These are phyloP conservation scores for Echinometra lucunter DNA, from an alignment of 53 echinoderm and acorn worm genomes.

Conservation along the genomic window DNA sequence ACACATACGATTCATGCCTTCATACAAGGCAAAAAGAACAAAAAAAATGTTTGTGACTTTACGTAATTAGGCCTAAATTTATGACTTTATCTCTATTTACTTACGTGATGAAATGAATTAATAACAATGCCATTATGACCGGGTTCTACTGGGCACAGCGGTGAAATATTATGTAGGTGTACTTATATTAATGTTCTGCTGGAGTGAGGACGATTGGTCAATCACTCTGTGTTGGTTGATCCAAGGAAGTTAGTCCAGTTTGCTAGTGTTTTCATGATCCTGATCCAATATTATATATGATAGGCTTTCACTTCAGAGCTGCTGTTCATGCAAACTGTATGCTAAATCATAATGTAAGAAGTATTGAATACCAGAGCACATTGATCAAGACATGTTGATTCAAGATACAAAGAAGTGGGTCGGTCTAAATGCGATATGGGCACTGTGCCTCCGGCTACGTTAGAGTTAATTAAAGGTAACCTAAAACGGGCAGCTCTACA, in stretches of 20 bases:
- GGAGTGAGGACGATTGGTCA: no score
- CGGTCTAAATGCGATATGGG: background rate
- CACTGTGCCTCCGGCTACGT: background rate
- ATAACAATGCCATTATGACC: no score
- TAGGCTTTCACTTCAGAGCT: background rate
- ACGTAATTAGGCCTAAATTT: no score
- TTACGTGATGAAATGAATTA: no score
- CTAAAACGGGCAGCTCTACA: background rate
- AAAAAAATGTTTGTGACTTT: no score
- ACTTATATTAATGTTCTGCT: no score
- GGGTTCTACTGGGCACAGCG: no score
- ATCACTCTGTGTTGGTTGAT: background rate
- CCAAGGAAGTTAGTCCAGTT: no score
- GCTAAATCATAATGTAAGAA: background rate
- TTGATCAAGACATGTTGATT: background rate
- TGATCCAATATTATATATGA: background rate
- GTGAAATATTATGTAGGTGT: no score
- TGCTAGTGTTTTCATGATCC: background rate
- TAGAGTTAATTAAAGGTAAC: background rate
- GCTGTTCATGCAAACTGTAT: background rate
- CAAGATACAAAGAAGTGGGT: constrained; percentile 1
- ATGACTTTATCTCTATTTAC: no score
- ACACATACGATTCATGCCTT: no score
- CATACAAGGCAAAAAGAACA: no score
- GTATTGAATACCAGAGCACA: background rate